Base-by-base conservation (phyloP, 2,888 invertebrate species). In the Harpagoxenus sublaevis region DNA sequence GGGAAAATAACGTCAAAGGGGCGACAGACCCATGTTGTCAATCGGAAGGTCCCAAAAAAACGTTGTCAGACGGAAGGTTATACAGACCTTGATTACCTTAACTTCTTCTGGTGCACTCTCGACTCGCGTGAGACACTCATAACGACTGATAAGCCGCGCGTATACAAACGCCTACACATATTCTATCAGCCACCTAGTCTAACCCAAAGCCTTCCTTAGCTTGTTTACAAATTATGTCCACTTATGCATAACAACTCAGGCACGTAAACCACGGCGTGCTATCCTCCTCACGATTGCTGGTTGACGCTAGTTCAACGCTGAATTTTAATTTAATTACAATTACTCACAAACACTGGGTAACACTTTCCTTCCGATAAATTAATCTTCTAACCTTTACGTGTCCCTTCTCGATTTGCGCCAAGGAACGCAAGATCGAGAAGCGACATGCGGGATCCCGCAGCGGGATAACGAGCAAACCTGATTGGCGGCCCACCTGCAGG, bases 181-280 rank as follows among this genome's bases (percentile, higher is more conserved):
- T 89, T 79, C 66, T 84, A 51, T 60, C 57, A 28, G 15, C 35
- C 57, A 91, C 92, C 91, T 91, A 92, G 83, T 89, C 70, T 91
- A 86, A 91, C 88, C 88, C 74, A 66, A 39, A 18, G 12, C 23
- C n/a, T 55, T 8, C 18, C 66, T 45, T 28, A 23, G 42, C 23
- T 51, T 65, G n/a, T 48, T 75, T 23, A 51, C 18, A 60, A 60
- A 18, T 31, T 12, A 18, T 18, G 18, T 74, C 12, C 6, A 10
- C 18, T 31, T 31, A 10, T 9, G 31, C 23, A 23, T 28, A n/a
- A 28, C 12, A 53, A 8, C 12, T 42, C 65, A 23, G 42, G 39
- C 15, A 9, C 4, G 23, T 10, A 35, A 35, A 10, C 6, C n/a
- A 3, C 18, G 15, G 8, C 10, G 71, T 23, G 23, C 23, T 28